Base-by-base conservation (phyloP, 2,113 vertebrate genomes). In the Pelecanus crispus region DNA sequence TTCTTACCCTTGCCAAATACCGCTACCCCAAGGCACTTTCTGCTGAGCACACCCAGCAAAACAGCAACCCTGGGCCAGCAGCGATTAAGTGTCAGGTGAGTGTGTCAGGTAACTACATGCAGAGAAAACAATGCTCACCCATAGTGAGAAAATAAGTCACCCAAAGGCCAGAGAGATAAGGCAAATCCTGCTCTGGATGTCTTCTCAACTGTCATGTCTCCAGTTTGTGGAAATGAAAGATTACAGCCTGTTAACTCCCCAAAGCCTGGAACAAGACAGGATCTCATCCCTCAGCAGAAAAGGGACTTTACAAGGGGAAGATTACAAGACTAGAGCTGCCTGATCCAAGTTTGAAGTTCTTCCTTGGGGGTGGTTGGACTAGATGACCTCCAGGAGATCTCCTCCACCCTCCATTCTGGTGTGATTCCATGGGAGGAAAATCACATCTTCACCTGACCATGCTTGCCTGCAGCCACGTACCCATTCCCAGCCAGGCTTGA, bases 111-210 rank as follows among this genome's bases (percentile, higher is more conserved):
- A 91, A 86, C 49, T 78, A 42, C 65, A 44, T 6, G 44, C 77
- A 86, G 47, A 71, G 77, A 75, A 82, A 95, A 59, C 85, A 79
- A 31, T 13, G 55, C 65, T 93, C 78, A 38, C 68, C 18, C 73
- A 14, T 1, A 88, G 91, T 4, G 56, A 92, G 93, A 94, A 89
- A 55, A 55, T 68, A 83, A 94, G 88, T 94, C 94, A 94, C 94
- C 55, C 83, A 95, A 86, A 94, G 95, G 94, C 55, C 81, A 81
- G 77, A 44, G 65, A 96, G 86, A 90, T 90, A 93, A 95, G 45
- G 65, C 18, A 84, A 92, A 84, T 66, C 68, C 86, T 67, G 59
- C 81, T 74, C 89, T 79, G 81, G 65, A 79, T 86, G 61, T 74
- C 89, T 86, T 59, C 77, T 83, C 72, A 32, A 20, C 0, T 36